Base-by-base conservation (phyloP, 64 coral and sea anemone genomes). In the Cladopsammia gracilis region DNA sequence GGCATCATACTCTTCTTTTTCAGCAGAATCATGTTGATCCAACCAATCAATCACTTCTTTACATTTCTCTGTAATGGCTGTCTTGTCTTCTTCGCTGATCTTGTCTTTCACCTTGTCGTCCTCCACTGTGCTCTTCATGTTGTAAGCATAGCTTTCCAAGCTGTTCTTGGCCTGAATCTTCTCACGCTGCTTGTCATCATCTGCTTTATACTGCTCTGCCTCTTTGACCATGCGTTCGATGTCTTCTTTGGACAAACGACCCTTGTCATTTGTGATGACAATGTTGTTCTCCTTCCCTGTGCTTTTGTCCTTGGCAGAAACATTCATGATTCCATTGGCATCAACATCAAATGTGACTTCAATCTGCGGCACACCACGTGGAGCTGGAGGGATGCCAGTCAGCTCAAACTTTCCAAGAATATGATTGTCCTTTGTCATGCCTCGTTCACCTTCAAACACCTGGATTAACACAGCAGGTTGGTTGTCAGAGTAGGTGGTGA, bases 211-310 rank as follows among this genome's bases (percentile, higher is more conserved):
- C 51, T 92, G 75, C 66, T 86, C 81, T 6, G 91, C 91, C 18
- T 93, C 91, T 62, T 78, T 88, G 11, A 93, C 91, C 91, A 93
- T 93, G 57, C 84, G 83, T 2, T 93, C 91, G 53, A 93, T 93
- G 47, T 93, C 91, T 23, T 93, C 91, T 61, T 93, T 88, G 72
- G 83, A 76, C 15, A 93, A 20, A 26, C 91, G n/a, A 15, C 91
- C 91, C 54, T 93, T 93, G 85, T 93, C 91, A 68, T 93, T 93
- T 52, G 83, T 88, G 56, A 93, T 93, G 48, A 86, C 86, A 64
- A 93, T 93, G 62, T 93, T 93, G 84, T 93, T 93, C 25, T 93
- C 84, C 69, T 93, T 93, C 9, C 91, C 91, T 4, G 91, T 93
- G 74, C 91, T 93, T 43, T 76, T 93, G 72, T 93, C 91, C 18